A percentile compares a stretch with the other conserved stretches of the same genome.
Conservation (phyloP, 2,888 invertebrate species). For the Sinodicranocentrus sp. region DNA sequence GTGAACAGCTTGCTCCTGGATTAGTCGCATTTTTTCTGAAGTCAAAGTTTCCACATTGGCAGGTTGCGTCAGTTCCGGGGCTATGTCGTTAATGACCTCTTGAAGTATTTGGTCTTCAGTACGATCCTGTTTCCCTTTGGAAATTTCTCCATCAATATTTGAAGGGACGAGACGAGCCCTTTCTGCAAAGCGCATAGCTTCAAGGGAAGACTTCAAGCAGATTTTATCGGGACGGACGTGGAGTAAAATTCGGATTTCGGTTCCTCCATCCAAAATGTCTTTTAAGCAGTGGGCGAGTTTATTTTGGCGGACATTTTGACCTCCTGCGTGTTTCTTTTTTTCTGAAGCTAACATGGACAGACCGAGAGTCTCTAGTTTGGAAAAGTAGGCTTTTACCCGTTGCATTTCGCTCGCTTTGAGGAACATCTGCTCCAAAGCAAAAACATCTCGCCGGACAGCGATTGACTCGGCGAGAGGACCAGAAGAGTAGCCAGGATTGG, state of each 20-base stretch:
- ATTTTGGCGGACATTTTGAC: constrained; percentile 73
- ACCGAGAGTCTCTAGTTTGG: constrained; percentile 53
- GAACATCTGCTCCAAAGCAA: constrained; percentile 74
- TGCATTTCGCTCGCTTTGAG: constrained; percentile 62
- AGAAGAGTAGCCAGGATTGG: constrained; percentile 45
- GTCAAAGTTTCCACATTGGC: constrained; percentile 32
- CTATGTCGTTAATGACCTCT: constrained; percentile 59
- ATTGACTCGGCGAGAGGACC: constrained; percentile 70
- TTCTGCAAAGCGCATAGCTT: constrained; percentile 73
- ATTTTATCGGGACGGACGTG: constrained; percentile 71
- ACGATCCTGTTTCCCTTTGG: background rate
- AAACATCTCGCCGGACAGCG: constrained; percentile 73
- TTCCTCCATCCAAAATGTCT: constrained; percentile 68
- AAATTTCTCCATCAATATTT: constrained; percentile 1
- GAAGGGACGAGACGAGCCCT: constrained; percentile 67
- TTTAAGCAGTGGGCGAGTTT: constrained; percentile 75
- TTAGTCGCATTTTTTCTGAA: constrained; percentile 32
- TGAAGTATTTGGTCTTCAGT: constrained; percentile 57
- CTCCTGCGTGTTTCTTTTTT: constrained; percentile 43
- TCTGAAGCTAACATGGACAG: constrained; percentile 53
- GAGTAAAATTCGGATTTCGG: constrained; percentile 71
- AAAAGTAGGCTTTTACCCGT: constrained; percentile 58
- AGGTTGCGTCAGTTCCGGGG: constrained; percentile 57
- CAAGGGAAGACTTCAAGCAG: constrained; percentile 65
- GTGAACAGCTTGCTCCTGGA: constrained; percentile 46